Evolutionary conservation across 1,140 invertebrate genomes (phyloP).

Genomic region (Brevipalpus yothersi): DNA sequence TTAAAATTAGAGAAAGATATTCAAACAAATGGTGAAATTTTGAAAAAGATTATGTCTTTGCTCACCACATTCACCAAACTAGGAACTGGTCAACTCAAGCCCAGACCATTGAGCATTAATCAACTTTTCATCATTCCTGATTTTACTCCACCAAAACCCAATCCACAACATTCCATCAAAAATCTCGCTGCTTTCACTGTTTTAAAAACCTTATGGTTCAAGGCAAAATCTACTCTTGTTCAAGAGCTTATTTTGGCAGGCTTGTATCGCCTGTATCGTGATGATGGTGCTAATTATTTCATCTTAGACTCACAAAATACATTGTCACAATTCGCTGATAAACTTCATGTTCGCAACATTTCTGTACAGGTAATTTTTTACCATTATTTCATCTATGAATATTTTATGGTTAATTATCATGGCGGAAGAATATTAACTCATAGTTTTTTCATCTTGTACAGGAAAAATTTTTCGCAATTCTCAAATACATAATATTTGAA

Average conservation of each 20-base stretch:
- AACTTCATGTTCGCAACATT: constrained; percentile 61
- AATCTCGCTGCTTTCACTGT: constrained; percentile 91
- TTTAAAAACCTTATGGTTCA: constrained; percentile 73
- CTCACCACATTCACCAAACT: constrained; percentile 2
- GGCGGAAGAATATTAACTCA: background rate
- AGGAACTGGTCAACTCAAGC: constrained; percentile 2
- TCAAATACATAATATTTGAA: constrained; percentile 90
- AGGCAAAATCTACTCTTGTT: constrained; percentile 37
- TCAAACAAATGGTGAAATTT: background rate
- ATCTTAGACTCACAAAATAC: constrained; percentile 89
- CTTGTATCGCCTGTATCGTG: constrained; percentile 85
- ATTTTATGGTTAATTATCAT: background rate
- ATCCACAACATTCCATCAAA: constrained; percentile 39
- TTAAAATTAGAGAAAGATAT: constrained; percentile 1
- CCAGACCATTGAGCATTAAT: constrained; percentile 6
- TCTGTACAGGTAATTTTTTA: constrained; percentile 46
- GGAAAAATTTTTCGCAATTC: constrained; percentile 77
- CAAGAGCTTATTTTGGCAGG: constrained; percentile 78
- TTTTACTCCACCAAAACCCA: constrained; percentile 66
- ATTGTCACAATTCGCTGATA: constrained; percentile 80
- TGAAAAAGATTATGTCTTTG: background rate
- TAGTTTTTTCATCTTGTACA: constrained; percentile 19
- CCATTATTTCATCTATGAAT: background rate
- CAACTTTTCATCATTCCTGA: constrained; percentile 65
- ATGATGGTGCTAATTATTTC: constrained; percentile 95